phyloP scores from a whole-genome alignment of 2,888 invertebrate genomes.

The Agapostemon virescens region DNA sequence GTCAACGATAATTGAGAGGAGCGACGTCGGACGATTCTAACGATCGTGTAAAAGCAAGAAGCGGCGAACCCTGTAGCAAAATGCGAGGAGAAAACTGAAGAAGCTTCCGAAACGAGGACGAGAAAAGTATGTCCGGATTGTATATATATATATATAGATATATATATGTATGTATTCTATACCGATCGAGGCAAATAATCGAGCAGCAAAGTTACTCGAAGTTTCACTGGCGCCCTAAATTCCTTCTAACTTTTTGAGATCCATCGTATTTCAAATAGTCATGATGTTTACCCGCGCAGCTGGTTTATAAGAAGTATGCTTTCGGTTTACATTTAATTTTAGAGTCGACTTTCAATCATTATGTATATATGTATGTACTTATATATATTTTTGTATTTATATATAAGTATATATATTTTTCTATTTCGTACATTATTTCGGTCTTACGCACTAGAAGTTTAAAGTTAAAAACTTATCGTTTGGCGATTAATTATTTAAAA shows the following conservation, averaged over 20 bases:
- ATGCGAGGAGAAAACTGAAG: constrained; percentile 21
- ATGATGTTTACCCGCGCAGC: constrained; percentile 52
- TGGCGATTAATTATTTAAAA: constrained; percentile 80
- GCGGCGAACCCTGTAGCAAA: constrained; percentile 10
- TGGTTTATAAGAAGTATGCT: constrained; percentile 57
- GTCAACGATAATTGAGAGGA: not conserved
- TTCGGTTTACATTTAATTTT: constrained; percentile 75
- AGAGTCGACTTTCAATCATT: constrained; percentile 80
- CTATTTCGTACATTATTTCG: constrained; percentile 71
- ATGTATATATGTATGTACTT: constrained; percentile 63
- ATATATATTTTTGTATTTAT: constrained; percentile 54
- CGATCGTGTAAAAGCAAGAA: not conserved
- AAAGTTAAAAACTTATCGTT: constrained; percentile 77
- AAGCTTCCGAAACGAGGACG: constrained; percentile 33
- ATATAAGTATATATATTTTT: constrained; percentile 49
- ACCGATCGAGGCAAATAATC: constrained; percentile 48
- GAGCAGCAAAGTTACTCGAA: constrained; percentile 48
- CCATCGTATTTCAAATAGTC: constrained; percentile 61
- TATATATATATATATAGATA: not conserved
- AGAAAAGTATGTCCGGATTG: constrained; percentile 46
- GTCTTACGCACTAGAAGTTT: constrained; percentile 75
- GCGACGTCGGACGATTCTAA: not conserved
- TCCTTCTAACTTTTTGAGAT: constrained; percentile 43
- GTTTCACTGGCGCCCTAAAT: constrained; percentile 61
- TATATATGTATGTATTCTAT: constrained; percentile 1